These are phyloP conservation scores for Tachuris rubrigastra DNA, from an alignment of 2,113 vertebrate species.

Conservation along the genomic window DNA sequence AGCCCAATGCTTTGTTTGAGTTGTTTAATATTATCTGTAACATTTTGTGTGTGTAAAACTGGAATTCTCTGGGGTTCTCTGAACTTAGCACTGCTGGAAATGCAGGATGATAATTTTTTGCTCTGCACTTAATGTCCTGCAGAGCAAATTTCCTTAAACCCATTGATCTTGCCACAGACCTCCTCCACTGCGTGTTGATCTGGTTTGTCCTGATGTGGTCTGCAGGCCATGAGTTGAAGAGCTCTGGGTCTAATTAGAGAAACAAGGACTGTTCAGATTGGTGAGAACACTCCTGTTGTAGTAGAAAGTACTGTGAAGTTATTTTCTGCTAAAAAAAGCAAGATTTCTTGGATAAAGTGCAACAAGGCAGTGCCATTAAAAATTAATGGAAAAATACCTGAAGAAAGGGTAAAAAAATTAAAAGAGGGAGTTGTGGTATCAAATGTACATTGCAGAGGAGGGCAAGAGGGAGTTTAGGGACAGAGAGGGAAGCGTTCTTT, in stretches of 20 bases:
- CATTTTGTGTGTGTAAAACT: not conserved
- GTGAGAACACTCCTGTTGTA: not conserved
- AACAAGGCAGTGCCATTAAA: not conserved
- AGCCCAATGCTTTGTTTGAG: not conserved
- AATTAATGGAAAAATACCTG: not conserved
- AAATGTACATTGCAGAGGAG: not conserved
- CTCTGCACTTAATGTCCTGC: not conserved
- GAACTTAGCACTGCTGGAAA: not conserved
- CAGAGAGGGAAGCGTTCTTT: not conserved
- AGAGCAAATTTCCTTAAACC: not conserved
- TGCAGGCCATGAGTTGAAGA: not conserved
- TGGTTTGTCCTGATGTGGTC: not conserved
- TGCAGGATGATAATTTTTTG: not conserved
- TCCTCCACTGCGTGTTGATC: not conserved
- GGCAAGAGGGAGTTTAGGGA: not conserved
- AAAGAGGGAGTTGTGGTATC: not conserved
- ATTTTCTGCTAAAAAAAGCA: not conserved
- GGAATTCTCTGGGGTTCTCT: not conserved
- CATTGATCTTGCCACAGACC: not conserved
- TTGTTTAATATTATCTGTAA: not conserved
- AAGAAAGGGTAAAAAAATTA: not conserved
- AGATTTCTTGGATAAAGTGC: not conserved
- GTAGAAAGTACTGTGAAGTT: not conserved
- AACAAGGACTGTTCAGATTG: not conserved
- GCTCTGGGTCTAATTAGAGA: not conserved